Percentiles rank a stretch among this genome's conserved stretches.
These are phyloP conservation scores for Petrophora chlorosata DNA, from an alignment of 2,888 invertebrate genomes.

Conservation along the genomic window DNA sequence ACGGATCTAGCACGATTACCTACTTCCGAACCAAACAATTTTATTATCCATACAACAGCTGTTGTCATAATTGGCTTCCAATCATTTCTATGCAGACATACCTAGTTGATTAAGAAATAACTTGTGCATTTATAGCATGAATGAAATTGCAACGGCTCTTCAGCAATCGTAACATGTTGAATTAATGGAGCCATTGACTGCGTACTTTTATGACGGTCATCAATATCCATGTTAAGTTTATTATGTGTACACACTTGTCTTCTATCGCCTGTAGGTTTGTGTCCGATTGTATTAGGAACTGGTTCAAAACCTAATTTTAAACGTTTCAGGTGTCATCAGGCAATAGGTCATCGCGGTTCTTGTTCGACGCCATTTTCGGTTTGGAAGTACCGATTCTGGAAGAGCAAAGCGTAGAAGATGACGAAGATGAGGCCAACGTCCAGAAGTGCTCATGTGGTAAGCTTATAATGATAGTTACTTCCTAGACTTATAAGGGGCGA, in stretches of 20 bases:
- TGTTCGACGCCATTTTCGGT: conserved; percentile 89
- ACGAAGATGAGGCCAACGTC: conserved; percentile 80
- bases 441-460: conserved; percentile 90
- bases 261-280: too few species aligned
- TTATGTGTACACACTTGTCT: too few species aligned
- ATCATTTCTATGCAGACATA: not conserved
- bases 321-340: conserved; percentile 67
- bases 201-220: not conserved
- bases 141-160: not conserved
- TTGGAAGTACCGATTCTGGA: conserved; percentile 82
- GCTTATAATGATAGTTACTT: too few species aligned
- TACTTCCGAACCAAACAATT: conserved; percentile 43
- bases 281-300: too few species aligned
- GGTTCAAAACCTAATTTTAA: too few species aligned
- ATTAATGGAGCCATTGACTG: too few species aligned
- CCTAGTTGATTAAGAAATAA: not conserved
- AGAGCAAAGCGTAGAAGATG: conserved; percentile 84
- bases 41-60: conserved; percentile 8
- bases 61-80: not conserved
- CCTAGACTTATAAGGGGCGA: too few species aligned
- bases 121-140: not conserved
- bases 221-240: not conserved
- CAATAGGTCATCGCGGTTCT: conserved; percentile 86
- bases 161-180: too few species aligned
- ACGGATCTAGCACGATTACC: conserved; percentile 42